Base-by-base conservation (phyloP, 1,140 invertebrate genomes). In the Drosophila leontia region DNA sequence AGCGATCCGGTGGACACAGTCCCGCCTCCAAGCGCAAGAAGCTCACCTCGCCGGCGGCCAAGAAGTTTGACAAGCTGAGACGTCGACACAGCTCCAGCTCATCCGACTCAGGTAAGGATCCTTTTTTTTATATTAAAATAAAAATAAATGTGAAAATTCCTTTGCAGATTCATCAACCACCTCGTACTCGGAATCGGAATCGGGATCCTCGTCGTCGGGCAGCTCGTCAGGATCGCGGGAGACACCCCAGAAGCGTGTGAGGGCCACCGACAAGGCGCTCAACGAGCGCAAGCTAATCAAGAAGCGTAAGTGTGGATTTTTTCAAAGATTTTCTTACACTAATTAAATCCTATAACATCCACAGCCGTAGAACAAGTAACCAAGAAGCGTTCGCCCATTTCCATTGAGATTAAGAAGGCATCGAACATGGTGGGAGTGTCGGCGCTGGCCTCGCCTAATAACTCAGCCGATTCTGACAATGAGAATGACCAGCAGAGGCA, bases 191-290 rank as follows among this genome's bases (percentile, higher is more conserved):
- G 93, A 93, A 29, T 88, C 84, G 13, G 84, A 88, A 3, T 84
- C 94, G 12, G 94, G 94, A 12, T 94, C 94, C 0, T 94, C 94
- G 6, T 94, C 94, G 65, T 94, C 93, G 13, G 93, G 90, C 34
- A 94, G 93, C 67, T 93, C 93, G 9, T 93, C 92, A 19, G 92
- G 91, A 7, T 93, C 93, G 1, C 91, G 86, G 13, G 92, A 90
- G 44, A 86, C 92, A 35, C 86, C 91, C 32, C 82, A 92, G 48
- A 90, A 93, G 78, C 75, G 92, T 17, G 57, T 75, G 44, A 85
- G 92, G 61, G 82, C 78, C 55, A 81, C 90, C 17, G 92, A 92
- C 51, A 92, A 93, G 60, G 69, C 85, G 35, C 76, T 80, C 35
- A 95, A 94, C 75, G 94, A 94, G 81, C 93, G 93, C 15, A 94